Conservation (phyloP, 1,140 invertebrate genomes). For the Megathymus violae region DNA sequence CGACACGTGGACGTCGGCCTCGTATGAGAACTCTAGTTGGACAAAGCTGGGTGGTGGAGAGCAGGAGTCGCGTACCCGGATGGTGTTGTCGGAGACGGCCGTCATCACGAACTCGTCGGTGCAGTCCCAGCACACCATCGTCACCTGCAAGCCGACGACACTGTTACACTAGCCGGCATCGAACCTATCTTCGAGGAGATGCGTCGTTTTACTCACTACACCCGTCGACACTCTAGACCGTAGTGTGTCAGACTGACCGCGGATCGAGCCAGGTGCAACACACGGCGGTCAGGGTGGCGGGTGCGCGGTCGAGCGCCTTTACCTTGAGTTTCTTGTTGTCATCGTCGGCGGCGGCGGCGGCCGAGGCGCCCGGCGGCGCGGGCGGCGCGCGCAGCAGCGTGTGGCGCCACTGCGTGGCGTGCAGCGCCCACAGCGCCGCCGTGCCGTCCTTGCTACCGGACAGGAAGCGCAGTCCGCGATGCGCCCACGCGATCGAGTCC, state of each 20-base stretch:
- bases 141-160: conserved; percentile 87
- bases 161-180: no score
- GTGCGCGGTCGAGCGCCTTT: no score
- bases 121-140: conserved; percentile 97
- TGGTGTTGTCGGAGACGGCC: conserved; percentile 86
- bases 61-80: conserved; percentile 63
- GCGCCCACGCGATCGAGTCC: conserved; percentile 98
- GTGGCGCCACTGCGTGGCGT: conserved; percentile 94
- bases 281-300: no score
- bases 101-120: conserved; percentile 95
- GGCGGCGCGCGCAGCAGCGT: conserved; percentile 85
- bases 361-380: no score
- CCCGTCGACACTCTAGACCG: no score
- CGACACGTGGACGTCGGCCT: no score
- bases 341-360: conserved; percentile 82
- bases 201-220: no score
- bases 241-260: no score
- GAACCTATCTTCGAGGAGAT: no score
- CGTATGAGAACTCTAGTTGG: no score
- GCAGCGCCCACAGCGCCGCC: conserved; percentile 96
- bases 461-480: conserved; percentile 92
- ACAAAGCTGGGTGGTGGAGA: no score
- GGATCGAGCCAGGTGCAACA: no score
- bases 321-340: conserved; percentile 86
- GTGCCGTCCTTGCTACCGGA: conserved; percentile 98